Evolutionary conservation across 1,140 invertebrate genomes (phyloP), one percentile per base, ranked within the genome.

Genomic region (Branchinecta lynchi): DNA sequence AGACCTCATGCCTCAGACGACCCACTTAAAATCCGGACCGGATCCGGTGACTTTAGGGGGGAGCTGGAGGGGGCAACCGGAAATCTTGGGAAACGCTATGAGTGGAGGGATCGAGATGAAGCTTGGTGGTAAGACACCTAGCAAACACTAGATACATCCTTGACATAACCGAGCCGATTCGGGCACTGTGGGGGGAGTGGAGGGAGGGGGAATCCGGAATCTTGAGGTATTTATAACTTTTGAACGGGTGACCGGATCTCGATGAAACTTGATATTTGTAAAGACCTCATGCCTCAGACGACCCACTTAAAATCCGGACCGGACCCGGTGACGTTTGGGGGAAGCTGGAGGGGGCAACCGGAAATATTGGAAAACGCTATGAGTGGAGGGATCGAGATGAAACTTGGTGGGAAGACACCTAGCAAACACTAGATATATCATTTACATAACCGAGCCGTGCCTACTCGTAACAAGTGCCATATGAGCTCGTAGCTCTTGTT

Each of bases 71-170:
- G 46, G 46, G 46, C 9, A 51, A 51, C 46, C 46, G 46, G 46
- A 51, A 51, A 51, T 51, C 46, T 51, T 51, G 46, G 46, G n/a
- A 51, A 51, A 51, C 46, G 46, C 46, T 51, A 9, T 9, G n/a
- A 51, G 46, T n/a, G 46, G 46, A 51, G 46, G n/a, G 46, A 51
- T 51, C 46, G n/a, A n/a, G n/a, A n/a, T n/a, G n/a, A n/a, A n/a
- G n/a, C n/a, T n/a, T n/a, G n/a, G n/a, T n/a, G n/a, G n/a, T n/a
- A n/a, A n/a, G n/a, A n/a, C n/a, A n/a, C n/a, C n/a, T n/a, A n/a
- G n/a, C n/a, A n/a, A n/a, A n/a, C n/a, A n/a, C n/a, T n/a, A n/a
- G n/a, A n/a, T n/a, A n/a, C n/a, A n/a, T n/a, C n/a, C n/a, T n/a
- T n/a, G n/a, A n/a, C n/a, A n/a, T n/a, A n/a, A n/a, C n/a, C n/a